Percentiles rank a stretch among this genome's conserved stretches.
These are phyloP conservation scores for Sebastes steindachneri DNA, from an alignment of 2,797 vertebrate species.

Conservation along the genomic window DNA sequence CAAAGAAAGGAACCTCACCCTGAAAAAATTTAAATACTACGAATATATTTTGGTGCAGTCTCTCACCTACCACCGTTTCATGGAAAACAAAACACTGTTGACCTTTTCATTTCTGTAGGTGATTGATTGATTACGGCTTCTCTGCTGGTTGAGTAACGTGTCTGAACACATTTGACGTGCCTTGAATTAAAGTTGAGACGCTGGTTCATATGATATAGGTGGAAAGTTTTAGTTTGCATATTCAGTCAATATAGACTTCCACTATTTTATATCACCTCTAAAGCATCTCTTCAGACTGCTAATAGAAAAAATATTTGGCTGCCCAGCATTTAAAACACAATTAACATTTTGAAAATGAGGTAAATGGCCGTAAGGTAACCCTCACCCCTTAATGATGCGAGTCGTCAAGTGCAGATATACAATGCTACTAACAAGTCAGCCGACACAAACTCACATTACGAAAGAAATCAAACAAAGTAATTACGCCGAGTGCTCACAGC, in stretches of 20 bases:
- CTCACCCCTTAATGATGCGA: neutral
- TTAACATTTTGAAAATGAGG: neutral
- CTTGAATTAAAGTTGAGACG: neutral
- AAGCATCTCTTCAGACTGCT: neutral
- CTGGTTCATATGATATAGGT: neutral
- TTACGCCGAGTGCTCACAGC: neutral
- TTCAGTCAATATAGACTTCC: neutral
- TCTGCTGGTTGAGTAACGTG: neutral
- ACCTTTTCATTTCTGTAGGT: neutral
- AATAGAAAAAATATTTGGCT: neutral
- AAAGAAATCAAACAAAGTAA: constrained; percentile 24
- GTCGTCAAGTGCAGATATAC: neutral
- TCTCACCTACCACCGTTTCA: neutral
- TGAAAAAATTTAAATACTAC: neutral
- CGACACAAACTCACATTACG: neutral
- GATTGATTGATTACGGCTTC: neutral
- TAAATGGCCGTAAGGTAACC: neutral
- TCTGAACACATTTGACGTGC: neutral
- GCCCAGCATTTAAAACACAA: neutral
- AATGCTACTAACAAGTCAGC: neutral
- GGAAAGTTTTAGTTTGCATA: neutral
- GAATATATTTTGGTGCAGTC: neutral
- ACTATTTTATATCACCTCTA: neutral
- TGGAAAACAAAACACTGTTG: neutral
- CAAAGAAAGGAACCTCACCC: neutral